Evolutionary conservation across 2,888 invertebrate species (phyloP).

Genomic region (Drosophila quinaria): DNA sequence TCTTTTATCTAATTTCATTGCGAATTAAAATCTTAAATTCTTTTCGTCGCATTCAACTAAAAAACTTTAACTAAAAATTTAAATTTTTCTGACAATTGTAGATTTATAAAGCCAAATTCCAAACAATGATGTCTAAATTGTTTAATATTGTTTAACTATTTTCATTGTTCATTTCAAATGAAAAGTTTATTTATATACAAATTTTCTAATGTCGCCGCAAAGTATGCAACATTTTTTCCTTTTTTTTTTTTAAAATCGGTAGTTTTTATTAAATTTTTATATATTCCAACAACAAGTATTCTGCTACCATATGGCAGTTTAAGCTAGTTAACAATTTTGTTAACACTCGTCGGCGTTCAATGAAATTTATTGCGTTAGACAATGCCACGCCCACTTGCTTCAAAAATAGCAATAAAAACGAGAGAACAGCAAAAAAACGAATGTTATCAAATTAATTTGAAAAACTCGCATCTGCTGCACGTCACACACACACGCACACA

Average conservation of each 20-base stretch:
- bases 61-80: background rate
- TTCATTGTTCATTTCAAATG: background rate
- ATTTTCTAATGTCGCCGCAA: constrained; percentile 6
- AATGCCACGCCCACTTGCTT: constrained; percentile 44
- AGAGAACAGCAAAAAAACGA: constrained; percentile 43
- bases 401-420: constrained; percentile 15
- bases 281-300: too few species aligned
- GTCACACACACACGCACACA: constrained; percentile 46
- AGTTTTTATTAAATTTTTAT: too few species aligned
- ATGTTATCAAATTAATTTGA: constrained; percentile 77
- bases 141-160: background rate
- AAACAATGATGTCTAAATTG: background rate
- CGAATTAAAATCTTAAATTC: background rate
- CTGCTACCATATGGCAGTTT: too few species aligned
- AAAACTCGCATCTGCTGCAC: constrained; percentile 79
- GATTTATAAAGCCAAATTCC: background rate
- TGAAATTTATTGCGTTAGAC: constrained; percentile 19
- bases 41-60: background rate
- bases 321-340: too few species aligned
- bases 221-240: constrained; percentile 42
- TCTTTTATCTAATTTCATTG: background rate
- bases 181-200: background rate
- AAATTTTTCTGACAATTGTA: background rate
- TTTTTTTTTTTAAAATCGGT: too few species aligned
- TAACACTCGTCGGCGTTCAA: constrained; percentile 23